Conservation (phyloP, 2,113 vertebrate species). For the Junco hyemalis region DNA sequence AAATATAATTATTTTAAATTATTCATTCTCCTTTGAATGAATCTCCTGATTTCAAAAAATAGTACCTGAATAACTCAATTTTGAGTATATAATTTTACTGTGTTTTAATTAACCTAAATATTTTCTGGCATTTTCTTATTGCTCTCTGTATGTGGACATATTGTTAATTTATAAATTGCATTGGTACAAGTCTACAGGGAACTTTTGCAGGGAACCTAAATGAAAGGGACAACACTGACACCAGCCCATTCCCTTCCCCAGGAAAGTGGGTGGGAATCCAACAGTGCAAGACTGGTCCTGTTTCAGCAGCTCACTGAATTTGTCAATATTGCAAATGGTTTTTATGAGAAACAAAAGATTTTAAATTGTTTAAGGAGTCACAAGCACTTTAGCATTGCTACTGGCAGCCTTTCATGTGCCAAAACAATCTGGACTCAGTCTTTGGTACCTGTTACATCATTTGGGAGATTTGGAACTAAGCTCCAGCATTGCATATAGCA, state of each 20-base stretch:
- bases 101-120: not conserved
- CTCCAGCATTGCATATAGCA: not conserved
- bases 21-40: not conserved
- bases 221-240: not conserved
- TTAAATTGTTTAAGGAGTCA: not conserved
- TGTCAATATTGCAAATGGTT: not conserved
- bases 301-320: not conserved
- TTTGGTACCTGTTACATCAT: slow-evolving; percentile 1
- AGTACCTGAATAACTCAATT: not conserved
- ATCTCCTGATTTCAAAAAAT: not conserved
- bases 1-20: not conserved
- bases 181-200: not conserved
- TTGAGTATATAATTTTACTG: not conserved
- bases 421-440: not conserved
- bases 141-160: not conserved
- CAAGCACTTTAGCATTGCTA: not conserved
- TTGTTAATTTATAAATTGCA: not conserved
- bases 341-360: not conserved
- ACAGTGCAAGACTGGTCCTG: not conserved
- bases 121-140: not conserved
- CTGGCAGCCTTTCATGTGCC: not conserved
- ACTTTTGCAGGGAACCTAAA: not conserved
- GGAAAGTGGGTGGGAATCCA: not conserved
- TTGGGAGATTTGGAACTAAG: slow-evolving; percentile 34
- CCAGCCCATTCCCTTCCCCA: not conserved